Evolutionary conservation across 2,113 vertebrate genomes (phyloP).

Genomic region (Rostratula benghalensis): DNA sequence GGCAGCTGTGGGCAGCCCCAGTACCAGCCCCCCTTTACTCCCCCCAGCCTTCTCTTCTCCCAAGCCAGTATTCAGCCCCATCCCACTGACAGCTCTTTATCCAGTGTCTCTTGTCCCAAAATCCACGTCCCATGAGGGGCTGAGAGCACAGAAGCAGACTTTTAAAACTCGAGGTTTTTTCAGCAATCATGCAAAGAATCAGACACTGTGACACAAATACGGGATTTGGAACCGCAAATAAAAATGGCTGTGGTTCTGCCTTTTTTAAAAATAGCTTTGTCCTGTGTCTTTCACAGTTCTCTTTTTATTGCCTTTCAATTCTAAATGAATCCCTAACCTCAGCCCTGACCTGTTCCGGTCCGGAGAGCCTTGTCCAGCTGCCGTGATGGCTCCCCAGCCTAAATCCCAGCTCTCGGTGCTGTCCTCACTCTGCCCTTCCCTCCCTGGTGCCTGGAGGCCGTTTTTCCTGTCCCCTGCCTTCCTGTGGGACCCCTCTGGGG

Average conservation of each 20-base stretch:
- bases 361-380: background rate
- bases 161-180: constrained; percentile 7
- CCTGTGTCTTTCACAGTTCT: constrained; percentile 44
- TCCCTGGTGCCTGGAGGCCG: background rate
- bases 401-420: background rate
- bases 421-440: background rate
- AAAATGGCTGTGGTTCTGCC: constrained; percentile 60
- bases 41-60: background rate
- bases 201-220: constrained; percentile 59
- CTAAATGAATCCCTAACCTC: constrained; percentile 40
- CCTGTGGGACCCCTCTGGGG: constrained; percentile 15
- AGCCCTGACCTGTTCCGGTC: constrained; percentile 14
- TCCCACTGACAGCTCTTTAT: background rate
- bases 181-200: constrained; percentile 19
- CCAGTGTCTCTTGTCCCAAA: background rate
- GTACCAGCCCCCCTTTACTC: fast-evolving
- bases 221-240: constrained; percentile 53
- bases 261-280: constrained; percentile 69
- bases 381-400: background rate
- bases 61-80: fast-evolving
- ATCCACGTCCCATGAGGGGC: background rate
- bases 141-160: constrained; percentile 5
- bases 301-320: constrained; percentile 58
- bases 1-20: fast-evolving
- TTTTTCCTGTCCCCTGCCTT: background rate